Evolutionary conservation across 2,888 invertebrate species (phyloP).

Genomic region (Cephus runcator): DNA sequence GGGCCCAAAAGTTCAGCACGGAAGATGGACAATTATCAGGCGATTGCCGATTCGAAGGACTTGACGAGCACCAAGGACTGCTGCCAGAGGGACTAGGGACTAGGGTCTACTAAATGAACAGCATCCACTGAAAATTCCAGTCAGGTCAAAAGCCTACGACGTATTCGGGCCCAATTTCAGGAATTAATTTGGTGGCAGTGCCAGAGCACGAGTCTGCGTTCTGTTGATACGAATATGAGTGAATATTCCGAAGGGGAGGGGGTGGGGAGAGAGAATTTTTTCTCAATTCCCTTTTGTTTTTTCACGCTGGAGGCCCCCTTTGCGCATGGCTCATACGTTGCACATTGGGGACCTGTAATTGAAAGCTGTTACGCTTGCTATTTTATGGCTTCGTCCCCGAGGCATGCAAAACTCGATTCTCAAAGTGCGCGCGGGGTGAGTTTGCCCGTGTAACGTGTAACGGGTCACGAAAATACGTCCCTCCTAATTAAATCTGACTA

Average conservation of each 20-base stretch:
- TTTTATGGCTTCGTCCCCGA: conserved; percentile 58
- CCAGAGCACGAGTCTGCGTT: no score
- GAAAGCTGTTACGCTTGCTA: conserved; percentile 62
- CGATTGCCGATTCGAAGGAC: no score
- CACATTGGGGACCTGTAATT: conserved; percentile 52
- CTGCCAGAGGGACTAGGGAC: no score
- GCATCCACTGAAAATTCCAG: conserved; percentile 1
- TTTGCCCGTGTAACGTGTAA: conserved; percentile 27
- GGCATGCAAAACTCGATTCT: conserved; percentile 59
- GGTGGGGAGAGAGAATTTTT: conserved; percentile 12
- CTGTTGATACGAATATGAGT: no score
- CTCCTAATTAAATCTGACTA: conserved; percentile 56
- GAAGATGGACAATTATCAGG: no score
- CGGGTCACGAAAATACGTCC: conserved; percentile 46
- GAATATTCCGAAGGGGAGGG: conserved; percentile 5
- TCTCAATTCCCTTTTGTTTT: conserved; percentile 16
- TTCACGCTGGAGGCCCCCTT: conserved; percentile 1
- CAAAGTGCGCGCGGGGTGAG: conserved; percentile 30
- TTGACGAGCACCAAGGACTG: no score
- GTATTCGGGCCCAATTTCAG: not conserved
- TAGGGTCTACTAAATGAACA: no score
- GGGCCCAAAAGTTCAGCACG: no score
- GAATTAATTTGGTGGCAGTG: no score
- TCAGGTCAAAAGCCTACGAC: conserved; percentile 5
- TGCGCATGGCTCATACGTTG: conserved; percentile 36